Evolutionary conservation across 2,113 vertebrate species (phyloP), one percentile per base, ranked within the genome.

Genomic region (Prunella fulvescens): DNA sequence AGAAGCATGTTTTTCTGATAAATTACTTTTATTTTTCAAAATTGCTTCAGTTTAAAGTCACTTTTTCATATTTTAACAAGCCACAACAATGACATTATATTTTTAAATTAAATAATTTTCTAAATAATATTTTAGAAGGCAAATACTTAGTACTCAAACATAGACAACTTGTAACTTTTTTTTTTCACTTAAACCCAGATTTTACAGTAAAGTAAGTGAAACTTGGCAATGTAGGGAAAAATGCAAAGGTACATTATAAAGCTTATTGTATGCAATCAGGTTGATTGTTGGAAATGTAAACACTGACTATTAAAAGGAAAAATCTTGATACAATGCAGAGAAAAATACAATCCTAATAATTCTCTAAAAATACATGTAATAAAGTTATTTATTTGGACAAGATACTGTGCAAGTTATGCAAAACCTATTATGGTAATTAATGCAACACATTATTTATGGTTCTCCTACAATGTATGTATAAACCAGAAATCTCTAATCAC

Each of bases 11-110:
- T 64, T 93, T 96, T 82, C 67, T 96, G 81, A 91, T 89, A 95
- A 95, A 90, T 91, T 79, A 87, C 47, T 81, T 93, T 96, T 95
- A 90, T 95, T 96, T 92, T 94, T 87, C 89, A 77, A 95, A 94
- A 91, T 54, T 13, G 29, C 28, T 93, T 92, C 25, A 47, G 22
- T 81, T 94, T 79, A 85, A 86, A 95, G 70, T 90, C 24, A 44
- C 35, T 85, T 92, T 70, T 86, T 42, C 31, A 31, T 90, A 47
- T 50, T 71, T 92, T 72, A 86, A 53, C 66, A 60, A 92, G 45
- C 31, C 50, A 45, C 84, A 76, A 78, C 40, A 88, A 79, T 81
- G 17, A 51, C 24, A 33, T 44, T 33, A 12, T 45, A 40, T 51
- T 72, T 96, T 91, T 12, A 28, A 83, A 86, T 93, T 81, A 92